phyloP scores from a whole-genome alignment of 1,140 invertebrate species.

The honey bee (Apis mellifera) region Amel_HAv3.1 CM009943.2:8256501-8257000 shows the following conservation, averaged over 20 bases:
- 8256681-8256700: slow-evolving; percentile 46
- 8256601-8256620: neutral
- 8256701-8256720: slow-evolving; percentile 47
- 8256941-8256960: slow-evolving; percentile 73
- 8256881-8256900: slow-evolving; percentile 8
- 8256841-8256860: slow-evolving; percentile 42
- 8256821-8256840: neutral
- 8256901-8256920: slow-evolving; percentile 62
- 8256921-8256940: slow-evolving; percentile 74
- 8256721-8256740: neutral
- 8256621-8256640: slow-evolving; percentile 2
- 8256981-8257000: slow-evolving; percentile 80
- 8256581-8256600: neutral
- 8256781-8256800: neutral
- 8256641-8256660: slow-evolving; percentile 42
- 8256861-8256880: slow-evolving; percentile 17
- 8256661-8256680: slow-evolving; percentile 38
- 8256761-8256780: slow-evolving; percentile 20
- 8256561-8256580: slow-evolving; percentile 7
- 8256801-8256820: slow-evolving; percentile 45
- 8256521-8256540: neutral
- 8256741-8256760: neutral
- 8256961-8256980: slow-evolving; percentile 81
- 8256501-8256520: neutral
- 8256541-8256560: slow-evolving; percentile 6